Percentiles rank a stretch among this genome's conserved stretches.
These are phyloP conservation scores for Morpho achilles DNA, from an alignment of 2,888 invertebrate species.

Conservation along the genomic window DNA sequence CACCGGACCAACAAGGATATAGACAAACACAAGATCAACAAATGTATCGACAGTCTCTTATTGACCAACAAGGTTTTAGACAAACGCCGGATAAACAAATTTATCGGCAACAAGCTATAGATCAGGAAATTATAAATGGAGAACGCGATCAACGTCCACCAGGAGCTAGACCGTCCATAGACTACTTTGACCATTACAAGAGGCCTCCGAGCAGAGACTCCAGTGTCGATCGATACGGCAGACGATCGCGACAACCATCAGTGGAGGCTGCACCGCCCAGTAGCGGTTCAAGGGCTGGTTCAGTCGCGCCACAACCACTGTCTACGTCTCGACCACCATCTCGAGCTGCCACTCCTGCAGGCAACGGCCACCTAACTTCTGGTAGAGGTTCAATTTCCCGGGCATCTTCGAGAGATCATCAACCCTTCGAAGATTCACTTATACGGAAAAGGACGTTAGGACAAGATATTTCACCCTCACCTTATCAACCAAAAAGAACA, in stretches of 20 bases:
- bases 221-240: conserved; percentile 89
- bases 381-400: conserved; percentile 78
- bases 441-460: conserved; percentile 89
- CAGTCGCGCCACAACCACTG: conserved; percentile 86
- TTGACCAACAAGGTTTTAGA: conserved; percentile 71
- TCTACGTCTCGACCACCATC: conserved; percentile 82
- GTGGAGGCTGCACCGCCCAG: conserved; percentile 81
- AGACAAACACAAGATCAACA: conserved; percentile 64
- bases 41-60: conserved; percentile 56
- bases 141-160: conserved; percentile 58
- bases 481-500: conserved; percentile 92
- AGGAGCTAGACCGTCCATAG: conserved; percentile 83
- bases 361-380: conserved; percentile 83
- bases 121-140: conserved; percentile 56
- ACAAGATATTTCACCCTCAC: conserved; percentile 93
- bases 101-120: conserved; percentile 42
- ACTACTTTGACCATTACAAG: conserved; percentile 97
- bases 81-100: conserved; percentile 46
- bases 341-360: conserved; percentile 75
- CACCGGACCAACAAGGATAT: conserved; percentile 69
- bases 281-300: conserved; percentile 82
- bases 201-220: conserved; percentile 93
- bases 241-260: conserved; percentile 89
- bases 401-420: conserved; percentile 68
- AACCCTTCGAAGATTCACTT: conserved; percentile 90